A percentile compares a stretch with the other conserved stretches of the same genome.
Conservation (phyloP, 2,797 vertebrate species). For the Hoplostethus mediterraneus region DNA sequence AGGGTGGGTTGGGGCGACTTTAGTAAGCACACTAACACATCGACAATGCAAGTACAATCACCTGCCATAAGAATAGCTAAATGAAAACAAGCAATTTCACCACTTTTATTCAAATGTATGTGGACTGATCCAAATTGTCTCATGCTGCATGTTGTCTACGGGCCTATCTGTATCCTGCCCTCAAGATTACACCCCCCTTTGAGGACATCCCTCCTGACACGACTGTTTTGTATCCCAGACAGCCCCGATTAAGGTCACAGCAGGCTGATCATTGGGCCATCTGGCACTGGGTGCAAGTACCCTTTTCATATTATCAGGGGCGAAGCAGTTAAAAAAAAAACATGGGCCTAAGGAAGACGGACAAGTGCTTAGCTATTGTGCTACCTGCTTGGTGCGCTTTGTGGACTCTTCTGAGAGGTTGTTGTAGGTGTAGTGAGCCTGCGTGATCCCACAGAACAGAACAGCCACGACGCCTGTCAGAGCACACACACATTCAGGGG, state of each 20-base stretch:
- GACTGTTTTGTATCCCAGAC: slow-evolving; percentile 20
- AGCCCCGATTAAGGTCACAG: slow-evolving; percentile 78
- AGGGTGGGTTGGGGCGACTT: neutral
- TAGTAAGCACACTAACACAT: neutral
- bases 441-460: slow-evolving; percentile 97
- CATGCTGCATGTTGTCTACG: slow-evolving; percentile 5
- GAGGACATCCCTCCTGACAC: slow-evolving; percentile 11
- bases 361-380: neutral
- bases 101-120: neutral
- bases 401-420: slow-evolving; percentile 96
- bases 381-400: slow-evolving; percentile 95
- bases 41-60: neutral
- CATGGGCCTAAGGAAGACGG: neutral
- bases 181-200: slow-evolving; percentile 38
- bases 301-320: neutral
- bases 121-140: slow-evolving; percentile 14
- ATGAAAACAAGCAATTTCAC: neutral
- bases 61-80: neutral
- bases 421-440: slow-evolving; percentile 98
- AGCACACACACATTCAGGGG: neutral
- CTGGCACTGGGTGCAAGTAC: slow-evolving; percentile 48
- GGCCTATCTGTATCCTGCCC: slow-evolving; percentile 57
- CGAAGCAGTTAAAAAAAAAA: neutral
- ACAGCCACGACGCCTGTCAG: slow-evolving; percentile 95
- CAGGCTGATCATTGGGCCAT: slow-evolving; percentile 68